Evolutionary conservation across 92 coral and sea anemone species (phyloP).

Genomic region (Montipora capitata): DNA sequence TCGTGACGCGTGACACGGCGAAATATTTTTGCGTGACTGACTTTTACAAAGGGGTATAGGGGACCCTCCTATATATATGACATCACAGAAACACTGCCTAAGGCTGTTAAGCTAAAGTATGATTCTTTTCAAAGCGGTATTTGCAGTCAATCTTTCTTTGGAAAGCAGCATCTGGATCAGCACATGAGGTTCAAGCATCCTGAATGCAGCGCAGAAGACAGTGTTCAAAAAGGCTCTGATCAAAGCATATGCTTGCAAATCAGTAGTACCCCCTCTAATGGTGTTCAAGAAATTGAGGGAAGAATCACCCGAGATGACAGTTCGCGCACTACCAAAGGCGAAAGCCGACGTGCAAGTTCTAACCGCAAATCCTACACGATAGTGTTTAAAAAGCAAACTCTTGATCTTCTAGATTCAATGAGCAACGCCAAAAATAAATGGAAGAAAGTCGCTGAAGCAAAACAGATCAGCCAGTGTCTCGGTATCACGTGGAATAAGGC

Average conservation of each 20-base stretch:
- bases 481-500: constrained; percentile 80
- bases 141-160: constrained; percentile 61
- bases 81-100: constrained; percentile 62
- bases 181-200: constrained; percentile 81
- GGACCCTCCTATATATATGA: constrained; percentile 15
- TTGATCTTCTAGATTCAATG: constrained; percentile 68
- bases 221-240: constrained; percentile 35
- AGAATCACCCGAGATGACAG: constrained; percentile 19
- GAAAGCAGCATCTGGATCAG: constrained; percentile 64
- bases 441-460: constrained; percentile 67
- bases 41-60: no score
- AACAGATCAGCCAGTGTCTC: constrained; percentile 71
- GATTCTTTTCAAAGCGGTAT: constrained; percentile 62
- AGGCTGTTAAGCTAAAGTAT: constrained; percentile 60
- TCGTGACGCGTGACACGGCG: no score
- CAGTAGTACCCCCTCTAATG: constrained; percentile 12
- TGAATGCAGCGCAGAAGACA: constrained; percentile 32
- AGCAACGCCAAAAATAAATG: constrained; percentile 63
- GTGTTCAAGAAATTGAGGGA: constrained; percentile 10
- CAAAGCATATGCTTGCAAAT: constrained; percentile 18
- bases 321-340: constrained; percentile 2
- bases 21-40: no score
- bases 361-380: constrained; percentile 73
- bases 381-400: constrained; percentile 74
- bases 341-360: constrained; percentile 13